phyloP scores from a whole-genome alignment of 2,888 invertebrate species.

The Luperina nickerlii region DNA sequence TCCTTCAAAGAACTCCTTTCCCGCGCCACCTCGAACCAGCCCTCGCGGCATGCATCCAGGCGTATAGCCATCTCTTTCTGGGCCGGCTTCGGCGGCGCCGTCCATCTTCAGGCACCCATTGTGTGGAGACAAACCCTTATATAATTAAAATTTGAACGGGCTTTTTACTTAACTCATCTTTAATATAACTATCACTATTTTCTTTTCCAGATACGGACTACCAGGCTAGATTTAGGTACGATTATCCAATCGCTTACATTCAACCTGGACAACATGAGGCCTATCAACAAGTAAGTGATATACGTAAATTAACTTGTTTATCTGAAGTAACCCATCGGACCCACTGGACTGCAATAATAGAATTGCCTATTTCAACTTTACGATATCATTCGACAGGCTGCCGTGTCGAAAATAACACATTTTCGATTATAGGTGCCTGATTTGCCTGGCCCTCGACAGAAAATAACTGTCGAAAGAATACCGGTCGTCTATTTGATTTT shows the following conservation, averaged over 20 bases:
- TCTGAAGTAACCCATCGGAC: not conserved
- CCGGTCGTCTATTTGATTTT: not conserved
- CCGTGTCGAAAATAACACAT: not conserved
- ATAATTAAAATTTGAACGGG: not conserved
- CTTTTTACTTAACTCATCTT: not conserved
- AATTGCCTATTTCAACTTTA: not conserved
- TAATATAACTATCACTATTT: too few relatives aligned
- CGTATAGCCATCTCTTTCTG: too few relatives aligned
- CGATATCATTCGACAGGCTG: not conserved
- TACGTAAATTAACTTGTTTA: not conserved
- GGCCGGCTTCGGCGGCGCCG: too few relatives aligned
- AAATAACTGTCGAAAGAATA: not conserved
- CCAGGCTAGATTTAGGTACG: slow-evolving; percentile 73
- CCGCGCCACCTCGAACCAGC: not conserved
- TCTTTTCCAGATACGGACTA: slow-evolving; percentile 82
- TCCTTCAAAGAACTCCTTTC: not conserved
- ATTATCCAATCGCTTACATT: slow-evolving; percentile 80
- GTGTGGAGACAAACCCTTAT: too few relatives aligned
- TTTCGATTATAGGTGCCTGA: not conserved
- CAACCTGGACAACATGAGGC: slow-evolving; percentile 82
- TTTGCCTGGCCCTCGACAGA: not conserved
- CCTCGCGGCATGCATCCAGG: not conserved
- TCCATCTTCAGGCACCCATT: too few relatives aligned
- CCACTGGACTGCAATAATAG: not conserved
- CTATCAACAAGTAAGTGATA: slow-evolving; percentile 78